A percentile compares a stretch with the other conserved stretches of the same genome.
These are phyloP conservation scores for Molanna angustata DNA, from an alignment of 2,888 invertebrate species.

Conservation along the genomic window DNA sequence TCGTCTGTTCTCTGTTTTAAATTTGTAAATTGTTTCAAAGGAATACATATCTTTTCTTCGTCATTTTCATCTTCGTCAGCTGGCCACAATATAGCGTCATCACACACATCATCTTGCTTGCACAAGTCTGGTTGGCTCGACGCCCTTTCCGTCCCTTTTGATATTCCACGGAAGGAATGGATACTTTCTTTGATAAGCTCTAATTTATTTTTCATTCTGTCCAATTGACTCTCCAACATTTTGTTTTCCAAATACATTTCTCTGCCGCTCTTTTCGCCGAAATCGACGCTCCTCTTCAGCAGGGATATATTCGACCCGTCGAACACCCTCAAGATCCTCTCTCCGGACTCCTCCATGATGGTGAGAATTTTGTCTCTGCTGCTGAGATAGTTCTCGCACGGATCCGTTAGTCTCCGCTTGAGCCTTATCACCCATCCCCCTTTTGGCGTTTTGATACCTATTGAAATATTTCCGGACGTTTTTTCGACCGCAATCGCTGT, in stretches of 20 bases:
- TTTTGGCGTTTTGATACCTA: neutral
- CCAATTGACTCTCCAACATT: neutral
- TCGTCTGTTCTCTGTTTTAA: too few relatives aligned
- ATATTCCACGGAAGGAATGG: too few relatives aligned
- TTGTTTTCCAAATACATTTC: neutral
- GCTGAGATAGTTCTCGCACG: neutral
- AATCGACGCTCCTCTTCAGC: neutral
- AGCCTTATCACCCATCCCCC: neutral
- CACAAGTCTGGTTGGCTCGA: too few relatives aligned
- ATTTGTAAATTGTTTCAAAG: too few relatives aligned
- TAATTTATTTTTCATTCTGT: too few relatives aligned
- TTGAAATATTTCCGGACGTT: neutral
- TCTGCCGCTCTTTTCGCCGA: neutral
- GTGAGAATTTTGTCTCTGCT: neutral
- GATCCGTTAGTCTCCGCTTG: neutral
- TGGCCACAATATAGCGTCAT: too few relatives aligned
- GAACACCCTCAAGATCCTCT: neutral
- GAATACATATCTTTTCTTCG: too few relatives aligned
- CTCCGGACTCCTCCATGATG: neutral
- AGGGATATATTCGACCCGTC: neutral
- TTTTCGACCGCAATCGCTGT: neutral
- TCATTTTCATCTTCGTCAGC: too few relatives aligned
- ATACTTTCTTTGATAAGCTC: too few relatives aligned
- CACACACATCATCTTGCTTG: too few relatives aligned
- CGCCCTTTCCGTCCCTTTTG: too few relatives aligned